phyloP scores from a whole-genome alignment of 2,797 vertebrate species.

The Danio kyathit region DNA sequence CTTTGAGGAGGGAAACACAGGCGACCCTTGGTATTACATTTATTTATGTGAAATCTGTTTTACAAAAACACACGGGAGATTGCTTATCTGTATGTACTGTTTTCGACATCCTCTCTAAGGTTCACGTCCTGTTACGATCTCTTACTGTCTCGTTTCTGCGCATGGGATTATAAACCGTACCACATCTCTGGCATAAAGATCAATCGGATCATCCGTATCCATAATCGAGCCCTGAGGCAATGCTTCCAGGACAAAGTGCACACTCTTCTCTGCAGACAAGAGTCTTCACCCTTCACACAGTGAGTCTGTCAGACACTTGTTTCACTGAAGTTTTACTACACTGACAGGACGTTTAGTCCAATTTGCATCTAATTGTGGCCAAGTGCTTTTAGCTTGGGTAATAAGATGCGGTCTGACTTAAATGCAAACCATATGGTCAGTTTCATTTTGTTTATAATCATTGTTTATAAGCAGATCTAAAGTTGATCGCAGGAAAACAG shows the following conservation, averaged over 20 bases:
- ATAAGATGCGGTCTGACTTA: background rate
- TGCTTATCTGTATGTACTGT: background rate
- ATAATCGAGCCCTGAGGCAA: conserved; percentile 82
- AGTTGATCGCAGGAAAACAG: background rate
- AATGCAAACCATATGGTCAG: background rate
- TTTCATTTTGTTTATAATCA: background rate
- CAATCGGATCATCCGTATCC: conserved; percentile 81
- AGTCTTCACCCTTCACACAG: conserved; percentile 66
- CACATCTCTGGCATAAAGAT: conserved; percentile 81
- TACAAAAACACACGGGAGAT: background rate
- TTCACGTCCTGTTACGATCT: conserved; percentile 84
- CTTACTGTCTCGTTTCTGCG: conserved; percentile 83
- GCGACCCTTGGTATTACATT: conserved; percentile 80
- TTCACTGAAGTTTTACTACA: background rate
- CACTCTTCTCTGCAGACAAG: conserved; percentile 72
- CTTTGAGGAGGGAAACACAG: conserved; percentile 84
- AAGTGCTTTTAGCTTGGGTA: background rate
- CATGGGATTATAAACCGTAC: conserved; percentile 77
- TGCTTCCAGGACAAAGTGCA: conserved; percentile 87
- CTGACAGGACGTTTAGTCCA: background rate
- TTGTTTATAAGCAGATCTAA: background rate
- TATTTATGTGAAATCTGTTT: background rate
- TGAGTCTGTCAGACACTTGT: conserved; percentile 63
- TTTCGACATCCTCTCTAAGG: conserved; percentile 67
- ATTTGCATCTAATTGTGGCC: background rate